These are phyloP conservation scores for Allygus modestus DNA, from an alignment of 2,888 invertebrate genomes.

Conservation along the genomic window DNA sequence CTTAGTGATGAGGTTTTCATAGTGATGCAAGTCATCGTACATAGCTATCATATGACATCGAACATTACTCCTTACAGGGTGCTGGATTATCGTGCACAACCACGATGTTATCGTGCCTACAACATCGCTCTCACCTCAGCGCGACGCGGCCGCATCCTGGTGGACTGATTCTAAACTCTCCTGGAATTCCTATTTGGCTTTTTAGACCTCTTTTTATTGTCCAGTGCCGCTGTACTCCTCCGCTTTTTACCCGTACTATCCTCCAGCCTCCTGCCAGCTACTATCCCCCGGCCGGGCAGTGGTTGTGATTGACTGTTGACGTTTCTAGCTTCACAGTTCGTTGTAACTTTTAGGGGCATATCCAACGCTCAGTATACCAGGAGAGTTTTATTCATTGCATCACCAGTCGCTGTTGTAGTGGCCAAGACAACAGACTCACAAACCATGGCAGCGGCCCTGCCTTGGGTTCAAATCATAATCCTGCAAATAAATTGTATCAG, in stretches of 20 bases:
- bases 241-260: slow-evolving; percentile 6
- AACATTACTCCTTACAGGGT: too few relatives aligned
- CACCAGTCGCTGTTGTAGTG: too few relatives aligned
- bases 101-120: neutral
- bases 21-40: too few relatives aligned
- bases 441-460: too few relatives aligned
- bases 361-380: too few relatives aligned
- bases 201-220: slow-evolving; percentile 38
- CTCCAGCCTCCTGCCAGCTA: neutral
- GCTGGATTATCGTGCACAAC: neutral
- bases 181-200: slow-evolving; percentile 40
- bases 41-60: too few relatives aligned
- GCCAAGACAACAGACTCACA: too few relatives aligned
- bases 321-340: slow-evolving; percentile 1
- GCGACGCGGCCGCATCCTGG: slow-evolving; percentile 4
- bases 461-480: too few relatives aligned
- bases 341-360: too few relatives aligned
- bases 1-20: too few relatives aligned
- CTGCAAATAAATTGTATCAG: too few relatives aligned
- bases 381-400: too few relatives aligned
- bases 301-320: neutral
- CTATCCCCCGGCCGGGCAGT: neutral
- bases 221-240: slow-evolving; percentile 35
- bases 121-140: neutral
- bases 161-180: slow-evolving; percentile 2